Conservation (phyloP, 2,888 invertebrate genomes). For the Campoplex nolae region DNA sequence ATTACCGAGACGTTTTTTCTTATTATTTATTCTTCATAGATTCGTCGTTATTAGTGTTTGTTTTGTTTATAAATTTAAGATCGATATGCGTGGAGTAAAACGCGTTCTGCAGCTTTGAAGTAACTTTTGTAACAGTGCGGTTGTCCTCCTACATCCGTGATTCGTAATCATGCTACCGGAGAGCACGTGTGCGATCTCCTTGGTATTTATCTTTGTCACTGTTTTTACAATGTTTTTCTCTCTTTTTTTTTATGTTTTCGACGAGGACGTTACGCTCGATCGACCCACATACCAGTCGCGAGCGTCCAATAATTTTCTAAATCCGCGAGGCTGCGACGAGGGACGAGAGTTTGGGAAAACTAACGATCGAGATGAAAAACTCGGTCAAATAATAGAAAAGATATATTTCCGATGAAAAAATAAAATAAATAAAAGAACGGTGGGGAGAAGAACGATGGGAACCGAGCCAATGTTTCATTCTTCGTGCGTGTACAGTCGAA, state of each 20-base stretch:
- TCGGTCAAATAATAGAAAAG: background rate
- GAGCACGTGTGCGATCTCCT: slow-evolving; percentile 35
- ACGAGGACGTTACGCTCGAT: slow-evolving; percentile 60
- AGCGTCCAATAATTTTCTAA: slow-evolving; percentile 71
- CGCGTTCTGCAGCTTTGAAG: slow-evolving; percentile 13
- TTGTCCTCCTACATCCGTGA: slow-evolving; percentile 26
- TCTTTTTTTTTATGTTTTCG: slow-evolving; percentile 13
- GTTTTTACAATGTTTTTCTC: slow-evolving; percentile 3
- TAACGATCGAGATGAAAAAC: background rate
- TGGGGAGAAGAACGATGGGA: background rate
- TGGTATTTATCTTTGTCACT: slow-evolving; percentile 18
- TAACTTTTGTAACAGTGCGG: slow-evolving; percentile 10
- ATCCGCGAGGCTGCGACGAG: background rate
- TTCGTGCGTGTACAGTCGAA: background rate
- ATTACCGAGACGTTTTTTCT: background rate
- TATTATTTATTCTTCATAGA: background rate
- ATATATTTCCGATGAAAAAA: background rate
- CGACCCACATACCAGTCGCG: slow-evolving; percentile 68
- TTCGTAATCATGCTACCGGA: slow-evolving; percentile 7
- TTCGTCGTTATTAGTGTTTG: background rate
- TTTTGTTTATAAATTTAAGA: background rate
- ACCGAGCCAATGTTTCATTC: slow-evolving; percentile 1
- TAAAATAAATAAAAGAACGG: background rate
- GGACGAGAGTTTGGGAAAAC: background rate
- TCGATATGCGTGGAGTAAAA: background rate